Percentiles rank a stretch among this genome's conserved stretches.
phyloP scores from a whole-genome alignment of 2,797 vertebrate species.

The Anisognathus igniventris region DNA sequence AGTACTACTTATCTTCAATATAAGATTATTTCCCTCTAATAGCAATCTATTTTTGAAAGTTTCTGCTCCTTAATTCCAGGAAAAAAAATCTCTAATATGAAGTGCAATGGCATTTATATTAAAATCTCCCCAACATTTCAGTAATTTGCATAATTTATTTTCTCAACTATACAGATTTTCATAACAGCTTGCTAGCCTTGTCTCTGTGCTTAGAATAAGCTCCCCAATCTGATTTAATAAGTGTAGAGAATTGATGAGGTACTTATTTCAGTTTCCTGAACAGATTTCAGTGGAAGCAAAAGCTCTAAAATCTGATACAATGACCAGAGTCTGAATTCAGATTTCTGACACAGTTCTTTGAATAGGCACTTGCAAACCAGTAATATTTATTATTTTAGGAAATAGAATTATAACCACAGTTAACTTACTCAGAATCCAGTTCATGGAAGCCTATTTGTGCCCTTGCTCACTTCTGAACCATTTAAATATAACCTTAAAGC shows the following conservation, averaged over 20 bases:
- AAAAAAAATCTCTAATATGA: not conserved
- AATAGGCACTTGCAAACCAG: not conserved
- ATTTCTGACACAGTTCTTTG: not conserved
- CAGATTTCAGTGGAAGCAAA: not conserved
- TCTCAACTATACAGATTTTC: not conserved
- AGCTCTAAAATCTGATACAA: not conserved
- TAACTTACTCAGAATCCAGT: not conserved
- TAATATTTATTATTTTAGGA: slow-evolving; percentile 2
- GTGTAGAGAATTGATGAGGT: not conserved
- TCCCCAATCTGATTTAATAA: not conserved
- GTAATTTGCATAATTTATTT: not conserved
- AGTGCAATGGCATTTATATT: not conserved
- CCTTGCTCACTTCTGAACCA: not conserved
- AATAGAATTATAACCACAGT: not conserved
- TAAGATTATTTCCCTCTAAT: not conserved
- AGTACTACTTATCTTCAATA: not conserved
- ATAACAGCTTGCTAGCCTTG: not conserved
- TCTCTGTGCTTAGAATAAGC: not conserved
- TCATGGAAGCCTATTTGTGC: not conserved
- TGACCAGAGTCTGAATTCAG: not conserved
- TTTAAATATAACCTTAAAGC: not conserved
- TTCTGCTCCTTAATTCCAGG: not conserved
- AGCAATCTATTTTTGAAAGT: not conserved
- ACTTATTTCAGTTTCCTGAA: not conserved
- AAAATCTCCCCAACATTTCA: not conserved